Evolutionary conservation across 1,140 invertebrate genomes (phyloP), one percentile per base, ranked within the genome.

Genomic region (Bombus waltoni): DNA sequence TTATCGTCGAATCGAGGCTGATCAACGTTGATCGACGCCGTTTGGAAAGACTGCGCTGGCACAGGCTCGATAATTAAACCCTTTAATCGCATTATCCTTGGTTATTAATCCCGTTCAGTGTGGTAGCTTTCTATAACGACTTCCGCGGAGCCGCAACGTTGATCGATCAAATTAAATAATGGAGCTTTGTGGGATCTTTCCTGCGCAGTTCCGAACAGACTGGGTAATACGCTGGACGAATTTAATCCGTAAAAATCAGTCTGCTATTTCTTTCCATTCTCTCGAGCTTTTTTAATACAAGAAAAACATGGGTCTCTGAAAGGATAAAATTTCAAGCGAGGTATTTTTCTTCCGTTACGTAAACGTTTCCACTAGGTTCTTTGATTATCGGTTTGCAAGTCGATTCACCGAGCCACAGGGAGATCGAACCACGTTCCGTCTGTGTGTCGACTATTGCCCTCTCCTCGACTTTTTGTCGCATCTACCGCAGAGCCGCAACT

Each of bases 141-240:
- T 80, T 75, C 80, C 77, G 68, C 40, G 22, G 62, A 65, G 53
- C 66, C 65, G 68, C 57, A 81, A 74, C 86, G 59, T 87, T 77
- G 70, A 89, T 85, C 87, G 88, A 88, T 81, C 66, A 66, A 77
- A 81, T 72, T 74, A 85, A 88, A 83, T 77, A 77, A 82, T 44
- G 38, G 66, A 77, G 74, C 68, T 57, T 70, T 79, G 68, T 38
- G 65, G 70, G 32, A 62, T 77, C 68, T 77, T n/a, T 62, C 38
- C 15, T 59, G 65, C 35, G 70, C 53, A 62, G 59, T 62, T 18
- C 1, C 13, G 42, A 84, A 53, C 47, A 53, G 47, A 53, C 8
- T 3, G 18, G 47, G 6, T 53, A 53, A 53, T 53, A 53, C 47
- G 47, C 6, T 53, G 47, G 6, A 22, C 47, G 6, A 22, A 68